Percentiles rank a stretch among this genome's conserved stretches.
phyloP scores from a whole-genome alignment of 35 echinoderm and acorn worm species.

The Amphiura filiformis region DNA sequence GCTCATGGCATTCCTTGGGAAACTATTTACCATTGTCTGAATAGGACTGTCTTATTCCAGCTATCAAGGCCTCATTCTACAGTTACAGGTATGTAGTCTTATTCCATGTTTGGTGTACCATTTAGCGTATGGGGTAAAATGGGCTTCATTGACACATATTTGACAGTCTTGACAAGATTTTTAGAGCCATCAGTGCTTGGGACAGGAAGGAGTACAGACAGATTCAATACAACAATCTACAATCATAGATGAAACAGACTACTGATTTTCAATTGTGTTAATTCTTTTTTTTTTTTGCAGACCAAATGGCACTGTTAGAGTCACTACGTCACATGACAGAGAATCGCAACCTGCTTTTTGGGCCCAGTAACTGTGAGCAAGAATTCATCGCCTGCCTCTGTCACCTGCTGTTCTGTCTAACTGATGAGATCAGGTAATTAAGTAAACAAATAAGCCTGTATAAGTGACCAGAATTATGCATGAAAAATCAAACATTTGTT shows the following conservation, averaged over 20 bases:
- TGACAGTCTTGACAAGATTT: too few species aligned
- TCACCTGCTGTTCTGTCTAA: slow-evolving; percentile 84
- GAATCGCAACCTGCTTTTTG: slow-evolving; percentile 81
- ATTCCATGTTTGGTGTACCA: slow-evolving; percentile 1
- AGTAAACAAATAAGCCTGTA: background rate
- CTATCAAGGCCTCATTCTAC: slow-evolving; percentile 79
- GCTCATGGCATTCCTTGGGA: slow-evolving; percentile 87
- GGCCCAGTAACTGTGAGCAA: slow-evolving; percentile 84
- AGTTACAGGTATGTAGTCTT: slow-evolving; percentile 81
- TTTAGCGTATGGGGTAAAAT: background rate
- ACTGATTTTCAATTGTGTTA: too few species aligned
- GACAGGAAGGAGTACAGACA: too few species aligned
- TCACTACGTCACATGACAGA: slow-evolving; percentile 76
- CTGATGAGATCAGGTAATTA: slow-evolving; percentile 62
- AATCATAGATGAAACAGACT: too few species aligned
- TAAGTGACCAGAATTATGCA: background rate
- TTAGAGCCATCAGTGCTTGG: too few species aligned
- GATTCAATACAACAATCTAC: too few species aligned
- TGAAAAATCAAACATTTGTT: too few species aligned
- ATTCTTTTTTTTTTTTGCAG: slow-evolving; percentile 28
- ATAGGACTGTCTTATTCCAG: slow-evolving; percentile 87
- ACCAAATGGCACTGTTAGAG: slow-evolving; percentile 82
- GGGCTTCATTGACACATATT: too few species aligned
- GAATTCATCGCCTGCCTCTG: slow-evolving; percentile 92
- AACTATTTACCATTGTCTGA: slow-evolving; percentile 93